These are phyloP conservation scores for Cerceris ruficornis DNA, from an alignment of 2,888 invertebrate species.

Conservation along the genomic window DNA sequence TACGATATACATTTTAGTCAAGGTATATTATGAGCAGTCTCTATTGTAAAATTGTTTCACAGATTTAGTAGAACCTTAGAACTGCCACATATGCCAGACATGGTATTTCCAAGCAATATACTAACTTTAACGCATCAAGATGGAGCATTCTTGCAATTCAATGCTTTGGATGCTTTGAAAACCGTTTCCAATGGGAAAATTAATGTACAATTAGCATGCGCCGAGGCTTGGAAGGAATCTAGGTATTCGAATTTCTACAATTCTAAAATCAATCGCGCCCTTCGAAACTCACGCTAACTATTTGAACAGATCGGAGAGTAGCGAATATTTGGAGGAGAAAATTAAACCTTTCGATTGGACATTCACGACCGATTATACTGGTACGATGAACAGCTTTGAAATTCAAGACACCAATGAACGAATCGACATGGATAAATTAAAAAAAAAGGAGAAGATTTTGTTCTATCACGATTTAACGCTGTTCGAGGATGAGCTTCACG, in stretches of 20 bases:
- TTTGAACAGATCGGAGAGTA: conserved; percentile 85
- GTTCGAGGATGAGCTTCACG: conserved; percentile 99
- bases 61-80: conserved; percentile 89
- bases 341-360: conserved; percentile 98
- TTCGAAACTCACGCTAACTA: neutral
- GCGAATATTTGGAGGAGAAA: conserved; percentile 86
- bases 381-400: conserved; percentile 86
- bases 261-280: neutral
- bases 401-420: conserved; percentile 87
- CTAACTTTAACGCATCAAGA: conserved; percentile 87
- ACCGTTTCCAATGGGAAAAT: conserved; percentile 89
- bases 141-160: conserved; percentile 90
- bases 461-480: conserved; percentile 97
- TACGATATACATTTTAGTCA: conserved; percentile 73
- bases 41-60: conserved; percentile 71
- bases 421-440: conserved; percentile 94
- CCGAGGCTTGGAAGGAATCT: conserved; percentile 95
- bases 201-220: conserved; percentile 92
- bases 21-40: neutral
- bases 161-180: conserved; percentile 94
- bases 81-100: conserved; percentile 97
- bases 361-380: conserved; percentile 95
- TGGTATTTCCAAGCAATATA: conserved; percentile 97
- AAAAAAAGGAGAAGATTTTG: conserved; percentile 93
- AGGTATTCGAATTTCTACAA: conserved; percentile 83